Base-by-base conservation (phyloP, 2,888 invertebrate genomes). In the Plebejus melissa region DNA sequence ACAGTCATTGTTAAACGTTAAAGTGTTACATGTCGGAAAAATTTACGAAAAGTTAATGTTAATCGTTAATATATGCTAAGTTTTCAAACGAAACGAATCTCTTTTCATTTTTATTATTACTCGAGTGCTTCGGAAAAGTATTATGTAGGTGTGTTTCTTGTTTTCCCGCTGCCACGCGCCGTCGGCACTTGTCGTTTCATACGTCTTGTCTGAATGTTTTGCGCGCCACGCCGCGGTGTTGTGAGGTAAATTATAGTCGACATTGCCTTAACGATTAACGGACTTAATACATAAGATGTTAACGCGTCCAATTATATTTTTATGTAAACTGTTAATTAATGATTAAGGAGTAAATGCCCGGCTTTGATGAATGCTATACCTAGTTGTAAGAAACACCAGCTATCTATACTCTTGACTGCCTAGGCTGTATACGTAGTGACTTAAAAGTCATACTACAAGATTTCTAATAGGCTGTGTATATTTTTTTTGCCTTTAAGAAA, bases 321-420 rank as follows among this genome's bases (percentile, higher is more conserved):
- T n/a, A 57, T 57, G 57, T n/a, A n/a, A 57, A 57, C 57, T 57
- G 57, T n/a, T 57, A 6, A 57, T 57, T 57, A 57, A 57, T n/a
- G 57, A 22, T 22, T 57, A 57, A 57, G 4, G 22, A 57, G 58
- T 16, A 5, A 58, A 58, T n/a, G 58, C 58, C 58, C 58, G 22
- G 58, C 58, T 58, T 6, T 41, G 41, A 41, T 41, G 2, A 41
- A 41, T 41, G 41, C 41, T 41, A 22, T 22, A 22, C n/a, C 0
- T 41, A 41, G 41, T 41, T 41, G 9, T 41, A 41, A 9, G 9
- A 41, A 7, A 9, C 9, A 9, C 41, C 41, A 22, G 22, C 22
- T 41, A 2, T 41, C 9, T 41, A 9, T 41, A 2, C 9, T 9
- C 41, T 41, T 41, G 41, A 41, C 41, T 41, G 41, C 9, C 2